A percentile compares a stretch with the other conserved stretches of the same genome.
Evolutionary conservation across 2,797 vertebrate genomes (phyloP).

Genomic region (Falco novaeseelandiae): DNA sequence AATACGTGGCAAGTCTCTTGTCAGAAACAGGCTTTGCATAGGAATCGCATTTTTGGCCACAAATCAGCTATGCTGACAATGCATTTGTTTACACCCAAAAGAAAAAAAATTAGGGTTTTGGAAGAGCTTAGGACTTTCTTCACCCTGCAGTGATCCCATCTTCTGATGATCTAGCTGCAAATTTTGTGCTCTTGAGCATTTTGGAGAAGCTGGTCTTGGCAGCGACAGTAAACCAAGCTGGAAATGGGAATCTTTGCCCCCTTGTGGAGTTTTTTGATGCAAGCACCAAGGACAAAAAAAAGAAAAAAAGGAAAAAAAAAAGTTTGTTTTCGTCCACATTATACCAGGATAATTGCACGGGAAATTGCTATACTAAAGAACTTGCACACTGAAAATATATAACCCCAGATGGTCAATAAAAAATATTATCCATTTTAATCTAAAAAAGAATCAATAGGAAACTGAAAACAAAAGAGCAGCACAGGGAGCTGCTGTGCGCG

Average conservation of each 20-base stretch:
- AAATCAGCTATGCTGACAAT: slow-evolving; percentile 3
- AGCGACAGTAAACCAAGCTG: neutral
- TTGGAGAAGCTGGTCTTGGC: neutral
- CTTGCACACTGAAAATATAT: neutral
- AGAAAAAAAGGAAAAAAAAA: accelerated
- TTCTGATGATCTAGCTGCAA: neutral
- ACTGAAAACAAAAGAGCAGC: neutral
- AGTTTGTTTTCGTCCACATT: neutral
- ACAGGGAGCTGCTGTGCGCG: neutral
- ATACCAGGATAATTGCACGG: neutral
- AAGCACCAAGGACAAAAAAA: neutral
- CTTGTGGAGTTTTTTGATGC: slow-evolving; percentile 49
- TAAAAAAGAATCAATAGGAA: neutral
- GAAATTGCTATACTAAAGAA: neutral
- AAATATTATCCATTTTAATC: neutral
- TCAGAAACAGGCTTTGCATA: neutral
- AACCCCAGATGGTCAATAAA: neutral
- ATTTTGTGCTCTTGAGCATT: slow-evolving; percentile 1
- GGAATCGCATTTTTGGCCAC: neutral
- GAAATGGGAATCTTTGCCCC: slow-evolving; percentile 32
- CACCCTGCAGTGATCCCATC: neutral
- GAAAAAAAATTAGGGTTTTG: neutral
- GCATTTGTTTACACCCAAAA: neutral
- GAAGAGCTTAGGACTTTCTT: neutral
- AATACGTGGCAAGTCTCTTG: neutral